Conservation (phyloP, 1,140 invertebrate species). For the Lanistes nyassanus region DNA sequence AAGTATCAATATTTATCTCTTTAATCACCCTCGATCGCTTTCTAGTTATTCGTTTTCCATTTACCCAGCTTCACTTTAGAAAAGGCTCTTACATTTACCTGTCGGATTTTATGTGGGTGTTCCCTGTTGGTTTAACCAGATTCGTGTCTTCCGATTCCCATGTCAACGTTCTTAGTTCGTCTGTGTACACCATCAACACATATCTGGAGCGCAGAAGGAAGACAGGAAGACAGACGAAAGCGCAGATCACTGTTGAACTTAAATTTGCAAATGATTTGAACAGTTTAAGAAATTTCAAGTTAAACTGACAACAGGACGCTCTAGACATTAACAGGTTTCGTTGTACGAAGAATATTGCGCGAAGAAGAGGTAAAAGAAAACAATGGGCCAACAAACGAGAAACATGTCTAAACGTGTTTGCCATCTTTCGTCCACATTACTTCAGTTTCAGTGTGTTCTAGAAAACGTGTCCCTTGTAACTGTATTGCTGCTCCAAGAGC, state of each 20-base stretch:
- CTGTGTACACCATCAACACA: conserved; percentile 13
- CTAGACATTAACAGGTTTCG: no score
- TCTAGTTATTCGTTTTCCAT: conserved; percentile 47
- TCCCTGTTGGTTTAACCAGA: conserved; percentile 6
- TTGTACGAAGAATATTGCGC: no score
- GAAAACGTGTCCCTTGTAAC: no score
- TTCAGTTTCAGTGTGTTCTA: no score
- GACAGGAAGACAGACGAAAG: background rate
- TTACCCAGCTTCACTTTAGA: conserved; percentile 24
- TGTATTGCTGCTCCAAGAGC: no score
- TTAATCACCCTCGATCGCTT: conserved; percentile 46
- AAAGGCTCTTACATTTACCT: conserved; percentile 19
- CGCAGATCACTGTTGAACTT: background rate
- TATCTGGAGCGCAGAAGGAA: background rate
- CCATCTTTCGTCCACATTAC: no score
- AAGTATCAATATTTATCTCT: conserved; percentile 40
- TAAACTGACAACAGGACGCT: no score
- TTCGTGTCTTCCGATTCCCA: background rate
- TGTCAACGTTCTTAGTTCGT: background rate
- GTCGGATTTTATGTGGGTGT: conserved; percentile 18
- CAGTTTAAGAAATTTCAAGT: no score
- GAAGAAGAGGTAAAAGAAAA: no score
- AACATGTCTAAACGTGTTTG: no score
- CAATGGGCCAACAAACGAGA: no score
- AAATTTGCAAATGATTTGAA: no score